Conservation (phyloP, 1,140 invertebrate genomes). For the Bombus picipes region DNA sequence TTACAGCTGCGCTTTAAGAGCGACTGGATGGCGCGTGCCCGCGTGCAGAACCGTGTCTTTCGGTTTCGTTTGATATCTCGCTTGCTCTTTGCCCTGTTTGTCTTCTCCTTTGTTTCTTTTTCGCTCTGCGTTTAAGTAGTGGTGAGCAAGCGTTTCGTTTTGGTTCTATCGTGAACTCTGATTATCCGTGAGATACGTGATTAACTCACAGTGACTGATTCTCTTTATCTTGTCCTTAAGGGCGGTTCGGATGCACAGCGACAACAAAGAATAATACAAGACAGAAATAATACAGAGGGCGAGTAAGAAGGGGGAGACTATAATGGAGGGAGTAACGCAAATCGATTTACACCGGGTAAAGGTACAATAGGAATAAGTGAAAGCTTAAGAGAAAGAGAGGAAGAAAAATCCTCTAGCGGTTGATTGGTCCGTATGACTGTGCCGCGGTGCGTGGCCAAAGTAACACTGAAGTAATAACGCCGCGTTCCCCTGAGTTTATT, state of each 20-base stretch:
- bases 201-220: not conserved
- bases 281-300: not conserved
- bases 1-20: not conserved
- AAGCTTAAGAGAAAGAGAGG: not conserved
- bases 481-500: slow-evolving; percentile 75
- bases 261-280: not conserved
- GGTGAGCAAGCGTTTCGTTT: not conserved
- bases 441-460: slow-evolving; percentile 69
- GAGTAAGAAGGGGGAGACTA: not conserved
- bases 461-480: slow-evolving; percentile 76
- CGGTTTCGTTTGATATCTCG: slow-evolving; percentile 5
- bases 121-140: not conserved
- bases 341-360: not conserved
- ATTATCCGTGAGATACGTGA: not conserved
- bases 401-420: not conserved
- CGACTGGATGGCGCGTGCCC: not conserved
- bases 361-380: not conserved
- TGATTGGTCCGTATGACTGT: not conserved
- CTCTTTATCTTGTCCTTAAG: not conserved
- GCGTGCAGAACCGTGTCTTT: not conserved
- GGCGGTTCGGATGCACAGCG: not conserved
- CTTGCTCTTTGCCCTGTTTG: not conserved
- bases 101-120: not conserved
- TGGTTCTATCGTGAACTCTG: not conserved
- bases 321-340: not conserved